Conservation (phyloP, 1,140 invertebrate species). For the Drosophila kohkoa region DNA sequence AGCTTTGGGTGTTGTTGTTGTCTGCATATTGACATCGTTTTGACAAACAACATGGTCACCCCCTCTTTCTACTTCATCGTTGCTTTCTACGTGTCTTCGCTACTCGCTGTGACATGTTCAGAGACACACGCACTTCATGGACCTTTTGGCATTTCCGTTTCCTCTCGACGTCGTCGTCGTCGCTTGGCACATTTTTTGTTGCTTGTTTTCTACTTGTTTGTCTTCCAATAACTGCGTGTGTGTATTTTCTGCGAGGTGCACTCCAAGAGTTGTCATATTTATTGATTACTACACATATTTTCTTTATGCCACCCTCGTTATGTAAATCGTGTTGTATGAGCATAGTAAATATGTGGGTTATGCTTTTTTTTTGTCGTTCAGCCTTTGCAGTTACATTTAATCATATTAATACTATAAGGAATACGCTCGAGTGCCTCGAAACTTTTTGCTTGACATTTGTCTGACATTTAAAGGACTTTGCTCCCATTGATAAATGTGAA, state of each 20-base stretch:
- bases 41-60: slow-evolving; percentile 55
- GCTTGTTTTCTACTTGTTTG: slow-evolving; percentile 51
- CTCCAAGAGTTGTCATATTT: not conserved
- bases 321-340: slow-evolving; percentile 24
- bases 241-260: slow-evolving; percentile 29
- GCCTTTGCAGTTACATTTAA: slow-evolving; percentile 70
- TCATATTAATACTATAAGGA: slow-evolving; percentile 65
- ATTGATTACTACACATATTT: not conserved
- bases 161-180: slow-evolving; percentile 25
- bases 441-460: slow-evolving; percentile 50
- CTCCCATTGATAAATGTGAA: slow-evolving; percentile 55
- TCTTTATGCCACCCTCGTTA: not conserved
- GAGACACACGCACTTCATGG: slow-evolving; percentile 63
- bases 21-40: slow-evolving; percentile 75
- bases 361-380: slow-evolving; percentile 33
- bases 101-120: slow-evolving; percentile 52
- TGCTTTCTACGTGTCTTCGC: slow-evolving; percentile 9
- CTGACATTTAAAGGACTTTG: slow-evolving; percentile 64
- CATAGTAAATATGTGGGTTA: slow-evolving; percentile 42
- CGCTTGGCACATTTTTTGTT: slow-evolving; percentile 42
- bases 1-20: slow-evolving; percentile 36
- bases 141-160: slow-evolving; percentile 73
- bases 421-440: slow-evolving; percentile 9
- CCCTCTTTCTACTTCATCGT: slow-evolving; percentile 16
- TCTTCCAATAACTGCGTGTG: slow-evolving; percentile 72